Base-by-base conservation (phyloP, 2,888 invertebrate species). In the Lycocerus yunnanus region DNA sequence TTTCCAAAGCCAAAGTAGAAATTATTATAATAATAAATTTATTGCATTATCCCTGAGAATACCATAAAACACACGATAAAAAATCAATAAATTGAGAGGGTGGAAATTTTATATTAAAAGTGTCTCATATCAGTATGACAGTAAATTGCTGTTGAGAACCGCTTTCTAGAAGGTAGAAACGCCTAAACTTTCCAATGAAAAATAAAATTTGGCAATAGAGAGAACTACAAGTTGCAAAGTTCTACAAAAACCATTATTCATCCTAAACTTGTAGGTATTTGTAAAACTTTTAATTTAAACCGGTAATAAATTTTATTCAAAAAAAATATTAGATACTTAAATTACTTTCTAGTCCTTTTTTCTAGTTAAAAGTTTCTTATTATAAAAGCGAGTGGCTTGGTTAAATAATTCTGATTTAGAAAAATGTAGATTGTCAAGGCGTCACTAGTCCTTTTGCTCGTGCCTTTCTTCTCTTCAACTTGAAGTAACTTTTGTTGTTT, bases 121-220 rank as follows among this genome's bases (percentile, higher is more conserved):
- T 67, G 27, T 59, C 59, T 60, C 60, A 68, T 72, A 72, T 68
- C 66, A 72, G 27, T 67, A 24, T 27, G 60, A 72, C 59, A 68
- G 67, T 72, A 60, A 67, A 72, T 72, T 72, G 72, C 43, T 66
- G 72, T 72, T 72, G 72, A 67, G 72, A 72, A 20, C 13, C n/a
- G 60, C 72, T 61, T 60, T 72, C 58, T 63, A 27, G 66, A 60
- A 72, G 67, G 72, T 72, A 43, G 67, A 72, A 67, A 61, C 20
- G 59, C 18, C 72, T 43, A 72, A 67, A 72, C 61, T 72, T 72
- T 59, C 27, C 14, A 60, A 60, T 68, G 21, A 43, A 58, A 27
- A 58, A 27, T 66, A 67, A 71, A 72, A 72, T 72, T 66, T 68
- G 72, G 72, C 66, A 66, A 72, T 67, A 67, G 66, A 72, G 65